A percentile compares a stretch with the other conserved stretches of the same genome.
Evolutionary conservation across 64 coral and sea anemone genomes (phyloP).

Genomic region (Platygyra sinensis): DNA sequence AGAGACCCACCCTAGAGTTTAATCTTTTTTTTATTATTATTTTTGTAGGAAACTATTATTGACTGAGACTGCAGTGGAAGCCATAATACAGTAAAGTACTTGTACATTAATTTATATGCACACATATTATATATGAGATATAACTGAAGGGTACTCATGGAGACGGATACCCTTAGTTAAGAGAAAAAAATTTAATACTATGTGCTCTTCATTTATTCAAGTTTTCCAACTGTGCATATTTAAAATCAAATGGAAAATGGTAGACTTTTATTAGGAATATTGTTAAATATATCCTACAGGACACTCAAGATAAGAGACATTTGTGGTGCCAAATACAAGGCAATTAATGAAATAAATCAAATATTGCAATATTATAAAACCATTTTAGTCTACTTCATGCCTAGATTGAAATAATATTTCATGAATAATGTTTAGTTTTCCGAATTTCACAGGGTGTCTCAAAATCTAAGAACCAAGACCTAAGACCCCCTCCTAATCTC

Average conservation of each 20-base stretch:
- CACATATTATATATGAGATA: not conserved
- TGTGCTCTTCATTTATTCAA: not conserved
- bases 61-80: not conserved
- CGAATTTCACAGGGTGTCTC: too few species aligned
- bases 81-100: not conserved
- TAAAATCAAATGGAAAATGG: slow-evolving; percentile 10
- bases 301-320: not conserved
- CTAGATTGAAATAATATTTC: too few species aligned
- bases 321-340: not conserved
- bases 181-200: slow-evolving; percentile 4
- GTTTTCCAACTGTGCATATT: slow-evolving; percentile 9
- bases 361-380: not conserved
- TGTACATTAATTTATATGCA: slow-evolving; percentile 12
- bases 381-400: not conserved
- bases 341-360: not conserved
- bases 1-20: too few species aligned
- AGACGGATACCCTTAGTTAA: not conserved
- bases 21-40: not conserved
- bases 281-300: not conserved
- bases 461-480: too few species aligned
- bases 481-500: too few species aligned
- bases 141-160: not conserved
- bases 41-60: slow-evolving; percentile 30
- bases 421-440: too few species aligned
- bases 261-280: slow-evolving; percentile 13